These are phyloP conservation scores for Deilephila porcellus DNA, from an alignment of 2,888 invertebrate species.

Conservation along the genomic window DNA sequence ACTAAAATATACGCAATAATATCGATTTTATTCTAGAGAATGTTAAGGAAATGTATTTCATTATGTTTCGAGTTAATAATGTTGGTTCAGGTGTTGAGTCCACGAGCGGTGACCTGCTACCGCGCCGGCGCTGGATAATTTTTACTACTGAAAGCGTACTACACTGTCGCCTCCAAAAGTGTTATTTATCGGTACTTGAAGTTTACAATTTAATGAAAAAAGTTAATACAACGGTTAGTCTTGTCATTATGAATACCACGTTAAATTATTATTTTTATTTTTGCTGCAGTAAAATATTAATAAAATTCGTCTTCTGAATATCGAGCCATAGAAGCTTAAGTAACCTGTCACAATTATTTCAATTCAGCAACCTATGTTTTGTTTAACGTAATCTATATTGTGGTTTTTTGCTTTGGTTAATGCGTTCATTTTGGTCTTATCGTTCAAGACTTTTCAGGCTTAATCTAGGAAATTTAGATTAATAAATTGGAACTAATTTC, in stretches of 20 bases:
- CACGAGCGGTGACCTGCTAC: constrained; percentile 59
- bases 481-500: background rate
- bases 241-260: too few species aligned
- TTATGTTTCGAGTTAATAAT: background rate
- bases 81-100: constrained; percentile 46
- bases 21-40: background rate
- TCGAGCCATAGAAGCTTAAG: too few species aligned
- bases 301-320: too few species aligned
- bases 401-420: too few species aligned
- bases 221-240: too few species aligned
- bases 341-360: too few species aligned
- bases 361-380: too few species aligned
- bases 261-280: too few species aligned
- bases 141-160: constrained; percentile 56
- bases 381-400: too few species aligned
- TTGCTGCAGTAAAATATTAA: too few species aligned
- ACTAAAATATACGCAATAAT: too few species aligned
- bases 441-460: background rate
- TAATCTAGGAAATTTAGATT: background rate
- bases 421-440: background rate
- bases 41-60: constrained; percentile 5
- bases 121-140: constrained; percentile 64
- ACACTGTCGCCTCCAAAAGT: constrained; percentile 9
- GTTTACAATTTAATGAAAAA: too few species aligned
- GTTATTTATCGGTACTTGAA: background rate